These are phyloP conservation scores for Ammodytes marinus DNA, from an alignment of 2,113 vertebrate genomes.

Conservation along the genomic window DNA sequence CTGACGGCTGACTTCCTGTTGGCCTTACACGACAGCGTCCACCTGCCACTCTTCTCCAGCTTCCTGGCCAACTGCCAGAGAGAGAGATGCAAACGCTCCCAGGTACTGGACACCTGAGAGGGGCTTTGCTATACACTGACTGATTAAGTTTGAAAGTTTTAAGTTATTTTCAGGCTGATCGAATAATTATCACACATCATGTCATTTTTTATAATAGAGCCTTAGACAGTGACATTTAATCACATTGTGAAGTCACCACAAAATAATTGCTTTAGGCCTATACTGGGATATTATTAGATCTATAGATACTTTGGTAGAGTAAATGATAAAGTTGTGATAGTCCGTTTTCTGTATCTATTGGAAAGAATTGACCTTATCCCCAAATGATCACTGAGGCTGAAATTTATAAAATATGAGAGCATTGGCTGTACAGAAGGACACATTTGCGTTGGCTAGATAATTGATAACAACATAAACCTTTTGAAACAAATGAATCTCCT, in stretches of 20 bases:
- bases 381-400: too few relatives aligned
- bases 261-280: not conserved
- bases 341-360: not conserved
- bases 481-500: not conserved
- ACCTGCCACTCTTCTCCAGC: slow-evolving; percentile 90
- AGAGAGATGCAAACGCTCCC: slow-evolving; percentile 84
- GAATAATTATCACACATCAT: not conserved
- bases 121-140: not conserved
- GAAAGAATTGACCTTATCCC: too few relatives aligned
- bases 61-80: slow-evolving; percentile 93
- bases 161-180: too few relatives aligned
- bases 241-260: not conserved
- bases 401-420: not conserved
- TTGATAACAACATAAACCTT: not conserved
- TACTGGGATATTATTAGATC: not conserved
- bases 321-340: not conserved
- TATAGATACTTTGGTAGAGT: not conserved
- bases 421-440: not conserved
- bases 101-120: slow-evolving; percentile 77
- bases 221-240: not conserved
- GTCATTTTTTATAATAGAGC: not conserved
- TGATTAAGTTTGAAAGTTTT: too few relatives aligned
- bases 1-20: slow-evolving; percentile 92
- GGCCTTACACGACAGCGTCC: slow-evolving; percentile 91
- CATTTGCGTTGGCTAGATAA: not conserved